Conservation (phyloP, 1,140 invertebrate genomes). For the Drosophila oshimai region DNA sequence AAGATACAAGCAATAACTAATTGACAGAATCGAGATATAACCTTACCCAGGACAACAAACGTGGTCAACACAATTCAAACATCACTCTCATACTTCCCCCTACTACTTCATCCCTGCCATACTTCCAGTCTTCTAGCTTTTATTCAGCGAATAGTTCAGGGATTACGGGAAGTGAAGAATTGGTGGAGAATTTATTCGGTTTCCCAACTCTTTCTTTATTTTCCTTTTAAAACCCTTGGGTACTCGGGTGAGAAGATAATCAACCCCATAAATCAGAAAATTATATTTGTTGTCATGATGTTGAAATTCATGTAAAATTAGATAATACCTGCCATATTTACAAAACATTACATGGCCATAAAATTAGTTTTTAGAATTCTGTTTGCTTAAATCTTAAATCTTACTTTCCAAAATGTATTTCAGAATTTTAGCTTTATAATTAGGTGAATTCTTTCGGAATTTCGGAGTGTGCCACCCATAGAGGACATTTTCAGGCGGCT, state of each 20-base stretch:
- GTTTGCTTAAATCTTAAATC: no score
- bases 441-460: no score
- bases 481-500: not conserved
- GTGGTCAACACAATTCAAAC: constrained; percentile 5
- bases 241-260: not conserved
- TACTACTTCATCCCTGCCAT: constrained; percentile 23
- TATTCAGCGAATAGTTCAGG: constrained; percentile 8
- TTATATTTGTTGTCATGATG: no score
- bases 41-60: constrained; percentile 5
- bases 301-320: no score
- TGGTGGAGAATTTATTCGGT: not conserved
- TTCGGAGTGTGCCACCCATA: not conserved
- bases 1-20: constrained; percentile 27
- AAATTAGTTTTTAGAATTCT: no score
- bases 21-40: constrained; percentile 14
- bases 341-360: no score
- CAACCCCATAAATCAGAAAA: no score
- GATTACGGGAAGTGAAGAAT: constrained; percentile 5
- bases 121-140: constrained; percentile 14
- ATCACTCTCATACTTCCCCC: constrained; percentile 24
- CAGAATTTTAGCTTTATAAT: no score
- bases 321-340: no score
- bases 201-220: not conserved
- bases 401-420: no score
- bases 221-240: not conserved